phyloP scores from a whole-genome alignment of 2,113 vertebrate species.

The Isichthys henryi region DNA sequence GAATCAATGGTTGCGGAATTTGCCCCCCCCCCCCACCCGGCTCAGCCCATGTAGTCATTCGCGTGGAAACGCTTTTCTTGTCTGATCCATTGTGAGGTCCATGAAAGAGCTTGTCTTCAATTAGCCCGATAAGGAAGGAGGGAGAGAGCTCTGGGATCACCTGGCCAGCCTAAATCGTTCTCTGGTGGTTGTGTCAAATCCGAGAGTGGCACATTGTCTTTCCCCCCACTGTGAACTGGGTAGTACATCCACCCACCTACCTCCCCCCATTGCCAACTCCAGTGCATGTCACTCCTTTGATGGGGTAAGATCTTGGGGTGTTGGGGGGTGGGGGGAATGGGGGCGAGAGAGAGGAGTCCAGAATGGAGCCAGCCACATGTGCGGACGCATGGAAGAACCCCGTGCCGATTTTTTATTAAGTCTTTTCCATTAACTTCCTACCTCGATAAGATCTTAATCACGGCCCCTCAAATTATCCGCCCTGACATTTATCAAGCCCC shows the following conservation, averaged over 20 bases:
- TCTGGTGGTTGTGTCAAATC: conserved; percentile 47
- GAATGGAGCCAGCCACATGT: conserved; percentile 42
- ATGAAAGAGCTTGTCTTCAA: conserved; percentile 64
- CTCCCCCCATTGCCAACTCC: conserved; percentile 23
- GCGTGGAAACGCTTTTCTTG: conserved; percentile 52
- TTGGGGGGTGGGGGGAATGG: not conserved
- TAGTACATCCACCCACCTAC: conserved; percentile 27
- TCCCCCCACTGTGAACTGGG: conserved; percentile 19
- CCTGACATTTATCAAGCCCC: conserved; percentile 73
- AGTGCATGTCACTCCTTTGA: conserved; percentile 24
- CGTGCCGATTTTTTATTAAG: conserved; percentile 62
- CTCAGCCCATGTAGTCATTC: conserved; percentile 43
- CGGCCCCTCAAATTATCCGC: conserved; percentile 72
- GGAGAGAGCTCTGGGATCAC: conserved; percentile 28
- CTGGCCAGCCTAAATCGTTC: conserved; percentile 45
- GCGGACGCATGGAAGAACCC: conserved; percentile 45
- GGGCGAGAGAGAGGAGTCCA: conserved; percentile 7
- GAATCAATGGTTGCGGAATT: conserved; percentile 45
- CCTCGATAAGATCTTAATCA: conserved; percentile 86
- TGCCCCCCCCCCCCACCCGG: conserved; percentile 38
- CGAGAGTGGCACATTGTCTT: conserved; percentile 50
- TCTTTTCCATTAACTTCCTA: conserved; percentile 75
- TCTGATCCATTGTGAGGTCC: conserved; percentile 52
- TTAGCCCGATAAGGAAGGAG: conserved; percentile 59
- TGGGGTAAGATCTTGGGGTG: conserved; percentile 20